These are phyloP conservation scores for Anoplopoma fimbria DNA, from an alignment of 2,113 vertebrate species.

Conservation along the genomic window DNA sequence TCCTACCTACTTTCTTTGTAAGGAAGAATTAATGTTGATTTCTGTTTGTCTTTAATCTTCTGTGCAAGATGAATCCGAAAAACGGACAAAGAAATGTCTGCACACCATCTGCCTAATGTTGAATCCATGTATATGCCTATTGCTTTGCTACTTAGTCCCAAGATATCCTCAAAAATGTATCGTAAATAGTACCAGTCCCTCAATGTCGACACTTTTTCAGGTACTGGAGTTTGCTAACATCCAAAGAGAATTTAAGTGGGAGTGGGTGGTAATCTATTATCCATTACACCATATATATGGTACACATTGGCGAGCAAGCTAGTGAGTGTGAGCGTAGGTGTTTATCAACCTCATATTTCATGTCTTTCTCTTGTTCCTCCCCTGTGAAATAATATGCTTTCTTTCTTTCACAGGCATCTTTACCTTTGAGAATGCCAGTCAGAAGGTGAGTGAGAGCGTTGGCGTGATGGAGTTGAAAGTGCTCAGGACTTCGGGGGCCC, in stretches of 20 bases:
- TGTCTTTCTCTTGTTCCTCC: conserved; percentile 12
- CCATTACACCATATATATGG: not conserved
- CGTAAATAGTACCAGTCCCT: not conserved
- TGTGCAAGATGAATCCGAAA: not conserved
- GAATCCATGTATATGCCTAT: not conserved
- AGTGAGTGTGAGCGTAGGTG: conserved; percentile 29
- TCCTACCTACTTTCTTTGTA: not conserved
- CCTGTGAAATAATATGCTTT: not conserved
- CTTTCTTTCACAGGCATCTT: conserved; percentile 82
- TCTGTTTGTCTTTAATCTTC: not conserved
- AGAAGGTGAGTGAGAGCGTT: conserved; percentile 87
- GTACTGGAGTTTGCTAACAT: conserved; percentile 30
- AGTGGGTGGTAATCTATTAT: conserved; percentile 53
- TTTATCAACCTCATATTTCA: conserved; percentile 21
- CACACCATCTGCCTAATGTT: not conserved
- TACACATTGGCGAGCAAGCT: conserved; percentile 33
- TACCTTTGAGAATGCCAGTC: conserved; percentile 82
- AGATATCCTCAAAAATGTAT: not conserved
- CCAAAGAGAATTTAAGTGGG: conserved; percentile 46
- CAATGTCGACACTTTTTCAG: not conserved
- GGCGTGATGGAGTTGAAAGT: conserved; percentile 88
- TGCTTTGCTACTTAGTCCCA: not conserved
- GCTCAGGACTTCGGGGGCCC: conserved; percentile 86
- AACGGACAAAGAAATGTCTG: not conserved
- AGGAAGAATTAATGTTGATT: not conserved